Conservation (phyloP, 1,140 invertebrate genomes). For the Drosophila carrolli region DNA sequence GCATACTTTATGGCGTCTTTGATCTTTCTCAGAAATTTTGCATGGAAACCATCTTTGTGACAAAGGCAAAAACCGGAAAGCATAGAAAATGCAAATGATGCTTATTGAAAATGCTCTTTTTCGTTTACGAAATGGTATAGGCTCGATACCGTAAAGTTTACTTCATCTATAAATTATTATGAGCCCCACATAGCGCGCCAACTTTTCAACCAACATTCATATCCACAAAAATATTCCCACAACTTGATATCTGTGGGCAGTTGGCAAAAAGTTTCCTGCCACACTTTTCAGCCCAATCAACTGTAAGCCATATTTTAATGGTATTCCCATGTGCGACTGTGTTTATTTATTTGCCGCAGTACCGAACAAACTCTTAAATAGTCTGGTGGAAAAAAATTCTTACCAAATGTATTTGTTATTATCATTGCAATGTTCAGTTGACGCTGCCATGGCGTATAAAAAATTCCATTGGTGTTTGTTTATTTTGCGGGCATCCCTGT, state of each 20-base stretch:
- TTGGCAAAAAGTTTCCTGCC: conserved; percentile 17
- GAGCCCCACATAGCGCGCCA: not conserved
- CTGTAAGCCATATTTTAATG: conserved; percentile 53
- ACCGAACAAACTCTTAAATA: conserved; percentile 20
- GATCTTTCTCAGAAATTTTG: conserved; percentile 35
- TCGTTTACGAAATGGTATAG: conserved; percentile 2
- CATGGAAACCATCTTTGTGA: conserved; percentile 12
- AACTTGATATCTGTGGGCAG: conserved; percentile 41
- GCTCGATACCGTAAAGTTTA: conserved; percentile 8
- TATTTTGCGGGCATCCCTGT: conserved; percentile 29
- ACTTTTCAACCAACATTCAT: conserved; percentile 15
- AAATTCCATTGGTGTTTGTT: conserved; percentile 39
- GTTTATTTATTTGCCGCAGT: conserved; percentile 11
- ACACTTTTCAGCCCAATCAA: conserved; percentile 42
- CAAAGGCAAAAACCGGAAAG: conserved; percentile 9
- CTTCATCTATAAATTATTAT: conserved; percentile 28
- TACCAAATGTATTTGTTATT: conserved; percentile 47
- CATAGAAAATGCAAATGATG: conserved; percentile 45
- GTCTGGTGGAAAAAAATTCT: conserved; percentile 36
- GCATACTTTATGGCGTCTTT: conserved; percentile 48
- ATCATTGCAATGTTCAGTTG: conserved; percentile 23
- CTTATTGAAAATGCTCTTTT: conserved; percentile 29
- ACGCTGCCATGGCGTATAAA: conserved; percentile 19
- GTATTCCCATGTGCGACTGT: conserved; percentile 9
- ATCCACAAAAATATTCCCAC: conserved; percentile 18